Base-by-base conservation (phyloP, 2,113 vertebrate genomes). In the Lamprotornis superbus region DNA sequence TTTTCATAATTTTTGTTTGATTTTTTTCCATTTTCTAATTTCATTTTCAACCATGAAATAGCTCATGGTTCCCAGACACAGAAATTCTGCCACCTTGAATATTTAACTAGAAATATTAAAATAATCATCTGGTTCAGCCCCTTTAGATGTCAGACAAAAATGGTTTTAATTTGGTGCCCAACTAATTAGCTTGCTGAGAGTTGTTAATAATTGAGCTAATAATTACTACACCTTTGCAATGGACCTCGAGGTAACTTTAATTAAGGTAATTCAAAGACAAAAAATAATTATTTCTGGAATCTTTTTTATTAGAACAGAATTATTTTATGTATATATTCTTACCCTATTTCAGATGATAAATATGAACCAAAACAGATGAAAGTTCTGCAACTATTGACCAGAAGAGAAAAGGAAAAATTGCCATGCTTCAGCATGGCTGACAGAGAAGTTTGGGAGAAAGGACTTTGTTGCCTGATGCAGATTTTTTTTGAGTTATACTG, bases 161-260 rank as follows among this genome's bases (percentile, higher is more conserved):
- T 0, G 4, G 7, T 42, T 93, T 96, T 89, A 46, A 57, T 84
- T 75, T 89, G 57, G 16, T 90, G 77, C 46, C 49, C 49, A 75
- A 24, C 22, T 84, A 87, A 93, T 93, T 95, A 96, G 46, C 69
- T 92, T 3, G 30, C 18, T 78, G 61, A 78, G 76, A 96, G 37
- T 55, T 79, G 76, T 78, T 94, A 84, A 89, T 94, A 75, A 89
- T 95, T 87, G 90, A 89, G 49, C 37, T 82, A 93, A 93, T 93
- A 93, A 94, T 92, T 93, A 71, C 60, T 78, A 79, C 37, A 93
- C 56, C 56, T 92, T 88, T 88, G 25, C 37, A 86, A 42, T n/a
- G 71, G 88, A 94, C 83, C 64, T 94, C 87, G 80, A 92, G 30
- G 64, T 89, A 90, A 89, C 19, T 84, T 81, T 35, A 81, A 65